phyloP scores from a whole-genome alignment of 2,888 invertebrate genomes.

The Cynaeus angustus region DNA sequence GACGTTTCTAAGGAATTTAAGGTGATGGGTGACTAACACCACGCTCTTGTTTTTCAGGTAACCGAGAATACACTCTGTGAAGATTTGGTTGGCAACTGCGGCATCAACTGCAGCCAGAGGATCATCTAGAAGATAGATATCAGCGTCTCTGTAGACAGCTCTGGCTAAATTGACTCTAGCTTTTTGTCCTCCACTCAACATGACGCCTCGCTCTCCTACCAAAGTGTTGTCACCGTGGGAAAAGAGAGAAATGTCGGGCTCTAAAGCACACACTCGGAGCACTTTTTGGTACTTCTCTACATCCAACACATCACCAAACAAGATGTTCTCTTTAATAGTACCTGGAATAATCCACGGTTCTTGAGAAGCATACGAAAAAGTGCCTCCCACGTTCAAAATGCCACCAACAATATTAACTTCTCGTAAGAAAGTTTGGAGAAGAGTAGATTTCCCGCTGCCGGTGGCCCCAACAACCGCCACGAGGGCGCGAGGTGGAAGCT shows the following conservation, averaged over 20 bases:
- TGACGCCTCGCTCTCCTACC: conserved; percentile 85
- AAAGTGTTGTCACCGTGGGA: conserved; percentile 83
- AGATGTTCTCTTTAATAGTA: conserved; percentile 84
- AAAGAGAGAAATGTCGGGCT: conserved; percentile 81
- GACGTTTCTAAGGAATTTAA: conserved; percentile 83
- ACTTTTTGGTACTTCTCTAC: conserved; percentile 74
- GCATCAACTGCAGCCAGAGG: conserved; percentile 87
- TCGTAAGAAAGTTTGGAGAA: conserved; percentile 80
- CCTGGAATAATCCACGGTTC: conserved; percentile 86
- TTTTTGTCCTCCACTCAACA: conserved; percentile 86
- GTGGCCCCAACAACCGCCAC: conserved; percentile 78
- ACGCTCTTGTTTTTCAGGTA: conserved; percentile 78
- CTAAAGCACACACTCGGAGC: conserved; percentile 78
- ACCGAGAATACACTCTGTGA: conserved; percentile 80
- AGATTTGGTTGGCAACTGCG: conserved; percentile 83
- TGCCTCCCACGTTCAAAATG: conserved; percentile 76
- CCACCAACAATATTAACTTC: conserved; percentile 84
- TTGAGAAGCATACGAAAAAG: conserved; percentile 83
- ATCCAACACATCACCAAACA: conserved; percentile 86
- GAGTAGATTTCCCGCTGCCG: conserved; percentile 81
- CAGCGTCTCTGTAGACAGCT: conserved; percentile 84
- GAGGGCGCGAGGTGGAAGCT: no score
- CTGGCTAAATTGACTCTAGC: conserved; percentile 86
- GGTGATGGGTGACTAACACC: conserved; percentile 88
- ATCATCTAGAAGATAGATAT: conserved; percentile 86